Percentiles rank a stretch among this genome's conserved stretches.
Evolutionary conservation across 2,888 invertebrate genomes (phyloP).

Genomic region (Polia nebulosa): DNA sequence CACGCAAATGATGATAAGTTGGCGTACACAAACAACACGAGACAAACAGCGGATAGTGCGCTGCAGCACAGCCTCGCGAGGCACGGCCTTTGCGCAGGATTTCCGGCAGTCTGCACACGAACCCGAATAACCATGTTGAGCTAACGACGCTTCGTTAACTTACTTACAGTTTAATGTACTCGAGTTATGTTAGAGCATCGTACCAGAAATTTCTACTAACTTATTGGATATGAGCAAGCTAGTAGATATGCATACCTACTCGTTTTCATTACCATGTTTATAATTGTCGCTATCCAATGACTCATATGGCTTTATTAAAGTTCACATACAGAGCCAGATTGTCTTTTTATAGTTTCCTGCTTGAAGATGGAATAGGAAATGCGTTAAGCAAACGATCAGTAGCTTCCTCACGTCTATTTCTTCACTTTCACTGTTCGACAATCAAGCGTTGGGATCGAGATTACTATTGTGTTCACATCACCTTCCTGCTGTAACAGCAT

Average conservation of each 20-base stretch:
- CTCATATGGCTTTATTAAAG: slow-evolving; percentile 36
- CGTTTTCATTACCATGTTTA: slow-evolving; percentile 26
- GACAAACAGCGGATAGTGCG: slow-evolving; percentile 68
- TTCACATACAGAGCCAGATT: slow-evolving; percentile 45
- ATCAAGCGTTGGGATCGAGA: slow-evolving; percentile 67
- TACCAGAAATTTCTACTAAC: slow-evolving; percentile 6
- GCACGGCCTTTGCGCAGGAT: slow-evolving; percentile 87
- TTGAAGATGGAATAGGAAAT: slow-evolving; percentile 60
- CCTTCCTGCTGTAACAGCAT: slow-evolving; percentile 58
- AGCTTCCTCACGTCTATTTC: slow-evolving; percentile 78
- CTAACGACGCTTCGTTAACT: slow-evolving; percentile 72
- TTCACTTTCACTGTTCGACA: slow-evolving; percentile 81
- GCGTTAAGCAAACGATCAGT: slow-evolving; percentile 68
- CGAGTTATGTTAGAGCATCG: slow-evolving; percentile 31
- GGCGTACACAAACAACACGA: slow-evolving; percentile 67
- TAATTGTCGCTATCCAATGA: slow-evolving; percentile 34
- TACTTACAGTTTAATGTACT: slow-evolving; percentile 45
- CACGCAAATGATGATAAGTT: slow-evolving; percentile 68
- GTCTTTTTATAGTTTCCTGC: slow-evolving; percentile 50
- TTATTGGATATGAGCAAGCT: background rate
- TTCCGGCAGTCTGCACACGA: slow-evolving; percentile 86
- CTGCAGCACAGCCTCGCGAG: slow-evolving; percentile 76
- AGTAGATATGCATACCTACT: background rate
- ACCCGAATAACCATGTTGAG: slow-evolving; percentile 73
- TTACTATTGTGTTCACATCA: slow-evolving; percentile 72